Percentiles rank a stretch among this genome's conserved stretches.
These are phyloP conservation scores for Caenorhabditis plicata DNA, from an alignment of 2,888 invertebrate species.

Conservation along the genomic window DNA sequence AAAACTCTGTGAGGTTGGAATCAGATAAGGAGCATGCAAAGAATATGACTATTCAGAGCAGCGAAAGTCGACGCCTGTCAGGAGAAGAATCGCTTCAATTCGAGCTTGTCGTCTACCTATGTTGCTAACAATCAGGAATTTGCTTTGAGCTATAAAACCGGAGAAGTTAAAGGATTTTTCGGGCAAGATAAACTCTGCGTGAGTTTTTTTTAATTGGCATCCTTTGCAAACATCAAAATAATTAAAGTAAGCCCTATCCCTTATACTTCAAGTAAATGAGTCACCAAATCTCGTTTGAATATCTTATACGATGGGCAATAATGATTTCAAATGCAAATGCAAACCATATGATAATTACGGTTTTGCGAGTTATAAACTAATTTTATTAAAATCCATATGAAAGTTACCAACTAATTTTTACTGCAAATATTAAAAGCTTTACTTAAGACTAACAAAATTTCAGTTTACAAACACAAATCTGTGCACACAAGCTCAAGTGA, in stretches of 20 bases:
- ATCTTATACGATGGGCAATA: no score
- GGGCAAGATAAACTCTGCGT: slow-evolving; percentile 51
- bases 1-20: slow-evolving; percentile 2
- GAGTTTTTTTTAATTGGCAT: slow-evolving; percentile 9
- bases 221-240: background rate
- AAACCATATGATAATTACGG: no score
- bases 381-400: background rate
- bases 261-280: no score
- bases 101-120: slow-evolving; percentile 37
- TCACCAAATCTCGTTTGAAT: no score
- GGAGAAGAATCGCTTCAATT: slow-evolving; percentile 46
- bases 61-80: slow-evolving; percentile 41
- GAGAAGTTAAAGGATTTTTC: slow-evolving; percentile 54
- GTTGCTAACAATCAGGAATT: slow-evolving; percentile 32
- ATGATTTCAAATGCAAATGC: no score
- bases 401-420: no score
- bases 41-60: slow-evolving; percentile 4
- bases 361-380: no score
- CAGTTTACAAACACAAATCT: slow-evolving; percentile 53
- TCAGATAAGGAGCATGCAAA: background rate
- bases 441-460: slow-evolving; percentile 6
- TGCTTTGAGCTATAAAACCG: slow-evolving; percentile 54
- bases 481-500: slow-evolving; percentile 67
- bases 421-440: no score
- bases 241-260: background rate